Evolutionary conservation across 1,140 invertebrate genomes (phyloP), one percentile per base, ranked within the genome.

Genomic region (Maconellicoccus hirsutus): DNA sequence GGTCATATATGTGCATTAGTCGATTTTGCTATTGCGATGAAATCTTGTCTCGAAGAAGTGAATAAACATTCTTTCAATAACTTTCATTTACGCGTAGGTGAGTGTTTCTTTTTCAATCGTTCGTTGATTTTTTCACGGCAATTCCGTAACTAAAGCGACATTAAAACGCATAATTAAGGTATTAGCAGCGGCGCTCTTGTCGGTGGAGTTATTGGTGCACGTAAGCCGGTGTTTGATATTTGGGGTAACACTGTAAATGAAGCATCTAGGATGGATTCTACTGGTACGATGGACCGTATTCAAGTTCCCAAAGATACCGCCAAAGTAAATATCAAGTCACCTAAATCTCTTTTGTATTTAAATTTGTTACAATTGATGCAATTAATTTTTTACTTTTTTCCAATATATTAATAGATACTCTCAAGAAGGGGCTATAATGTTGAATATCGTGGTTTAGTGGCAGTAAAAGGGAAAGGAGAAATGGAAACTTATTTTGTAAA

Each of bases 181-280:
- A 93, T 98, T 61, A 94, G 92, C 77, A 91, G 92, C 77, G 96
- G 95, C 0, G 92, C 94, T 0, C 80, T 98, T 1, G 95, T 99
- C 0, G 96, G 96, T 70, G 96, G 96, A 0, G 96, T 98, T 0
- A 98, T 99, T 74, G 96, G 96, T 0, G 95, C 94, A 0, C 85
- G 94, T 26, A 98, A 98, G 77, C 96, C 96, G 0, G 95, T 98
- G 71, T 99, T 96, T 81, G 96, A 98, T 77, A 96, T 98, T 73
- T 98, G 96, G 95, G 96, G 96, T 0, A 90, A 96, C 78, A 96
- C 94, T 0, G 95, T 97, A 0, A 98, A 98, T 80, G 91, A 96
- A 76, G 94, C 95, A 2, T 95, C 93, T 19, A 82, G 93, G 27
- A 96, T 95, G 93, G 93, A 96, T 77, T 91, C 88, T 1, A 95